Base-by-base conservation (phyloP, 2,888 invertebrate species). In the Girardia tigrina region DNA sequence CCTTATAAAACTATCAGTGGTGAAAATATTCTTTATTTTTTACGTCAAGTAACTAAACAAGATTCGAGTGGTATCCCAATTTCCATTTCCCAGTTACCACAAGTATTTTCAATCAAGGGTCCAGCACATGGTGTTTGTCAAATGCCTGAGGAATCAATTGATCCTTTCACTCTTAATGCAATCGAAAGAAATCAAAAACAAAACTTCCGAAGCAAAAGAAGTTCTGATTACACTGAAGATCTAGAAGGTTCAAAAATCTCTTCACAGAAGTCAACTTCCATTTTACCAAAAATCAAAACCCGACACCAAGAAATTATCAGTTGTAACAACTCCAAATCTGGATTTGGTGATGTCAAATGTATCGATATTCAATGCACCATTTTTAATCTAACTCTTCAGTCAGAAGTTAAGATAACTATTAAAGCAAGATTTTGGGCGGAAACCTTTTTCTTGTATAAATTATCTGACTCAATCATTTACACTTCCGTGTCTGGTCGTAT, bases 131-230 rank as follows among this genome's bases (percentile, higher is more conserved):
- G 75, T 4, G 20, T 2, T 16, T 75, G 75, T 73, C 29, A 16
- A 27, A 23, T 75, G 8, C 73, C 72, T 1, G 20, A 28, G 12
- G 42, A 29, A 2, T 28, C 8, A 26, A 14, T 75, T 23, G 42
- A 75, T 75, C 75, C 75, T 27, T 74, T 76, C 1, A 74, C 36
- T 20, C 29, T 75, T n/a, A 75, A 36, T 23, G 75, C 73, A 12
- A 42, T 75, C 16, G 75, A 72, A 27, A 26, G 27, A 6, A n/a
- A 26, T 26, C 1, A 4, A 16, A 29, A 26, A 20, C 26, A 28
- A 12, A 26, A 4, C 14, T 28, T 20, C 26, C 28, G 28, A 27
- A 12, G 14, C 1, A 70, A 26, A 26, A 70, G 69, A 26, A 20
- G 29, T 6, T 2, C 23, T 4, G 12, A 27, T 14, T 1, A 12